These are phyloP conservation scores for Ascidia mentula DNA, from an alignment of 23 tunicate genomes.

Conservation along the genomic window DNA sequence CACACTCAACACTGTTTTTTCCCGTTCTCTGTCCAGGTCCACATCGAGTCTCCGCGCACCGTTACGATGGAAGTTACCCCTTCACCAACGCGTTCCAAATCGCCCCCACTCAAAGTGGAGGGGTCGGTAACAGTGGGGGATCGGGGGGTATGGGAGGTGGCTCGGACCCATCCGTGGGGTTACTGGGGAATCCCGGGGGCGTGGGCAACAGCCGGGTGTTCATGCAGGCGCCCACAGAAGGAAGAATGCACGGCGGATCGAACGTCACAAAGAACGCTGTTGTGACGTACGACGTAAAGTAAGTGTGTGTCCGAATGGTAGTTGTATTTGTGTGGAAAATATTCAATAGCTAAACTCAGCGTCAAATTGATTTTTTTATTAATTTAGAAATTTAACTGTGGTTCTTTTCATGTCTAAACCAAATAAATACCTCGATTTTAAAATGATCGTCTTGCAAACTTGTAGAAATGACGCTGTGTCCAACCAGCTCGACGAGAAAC, in stretches of 20 bases:
- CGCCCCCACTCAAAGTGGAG: background rate
- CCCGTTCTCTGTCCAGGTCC: no score
- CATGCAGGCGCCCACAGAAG: background rate
- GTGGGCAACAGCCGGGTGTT: slow-evolving; percentile 9
- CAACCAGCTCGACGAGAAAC: background rate
- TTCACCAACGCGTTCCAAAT: slow-evolving; percentile 35
- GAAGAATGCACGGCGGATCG: background rate
- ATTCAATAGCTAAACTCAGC: background rate
- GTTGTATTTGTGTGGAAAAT: no score
- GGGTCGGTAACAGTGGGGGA: slow-evolving; percentile 12
- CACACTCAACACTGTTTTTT: no score
- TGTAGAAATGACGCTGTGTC: slow-evolving; percentile 28
- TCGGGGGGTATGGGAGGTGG: slow-evolving; percentile 2
- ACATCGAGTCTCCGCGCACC: slow-evolving; percentile 16
- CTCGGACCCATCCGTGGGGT: background rate
- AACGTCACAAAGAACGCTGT: slow-evolving; percentile 25
- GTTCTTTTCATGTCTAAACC: no score
- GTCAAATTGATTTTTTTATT: no score
- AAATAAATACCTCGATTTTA: no score
- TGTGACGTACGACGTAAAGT: slow-evolving; percentile 40
- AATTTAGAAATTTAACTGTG: no score
- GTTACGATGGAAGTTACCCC: slow-evolving; percentile 21
- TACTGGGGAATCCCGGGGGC: slow-evolving; percentile 7
- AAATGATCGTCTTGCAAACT: no score
- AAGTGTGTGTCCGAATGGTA: slow-evolving; percentile 4